A percentile compares a stretch with the other conserved stretches of the same genome.
Evolutionary conservation across 2,113 vertebrate species (phyloP).

Genomic region (Nipponia nippon): DNA sequence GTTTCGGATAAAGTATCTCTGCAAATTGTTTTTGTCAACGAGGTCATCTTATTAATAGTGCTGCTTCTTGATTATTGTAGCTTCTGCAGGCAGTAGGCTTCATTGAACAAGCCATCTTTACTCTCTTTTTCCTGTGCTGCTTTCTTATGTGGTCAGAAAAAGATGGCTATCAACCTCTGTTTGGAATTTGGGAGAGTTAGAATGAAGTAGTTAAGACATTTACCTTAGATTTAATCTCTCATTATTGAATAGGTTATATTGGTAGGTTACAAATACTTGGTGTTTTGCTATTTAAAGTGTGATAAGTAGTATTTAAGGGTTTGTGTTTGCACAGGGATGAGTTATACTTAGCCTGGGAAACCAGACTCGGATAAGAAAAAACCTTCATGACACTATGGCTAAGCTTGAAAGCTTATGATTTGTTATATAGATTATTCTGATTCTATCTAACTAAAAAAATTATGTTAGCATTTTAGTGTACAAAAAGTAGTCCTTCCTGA

Average conservation of each 20-base stretch:
- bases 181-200: neutral
- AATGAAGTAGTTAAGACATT: neutral
- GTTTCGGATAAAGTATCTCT: neutral
- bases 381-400: slow-evolving; percentile 58
- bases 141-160: neutral
- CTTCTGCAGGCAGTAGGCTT: neutral
- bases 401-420: slow-evolving; percentile 76
- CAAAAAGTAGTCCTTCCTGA: slow-evolving; percentile 64
- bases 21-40: neutral
- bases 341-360: slow-evolving; percentile 50
- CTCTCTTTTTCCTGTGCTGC: neutral
- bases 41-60: neutral
- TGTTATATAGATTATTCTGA: slow-evolving; percentile 79
- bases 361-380: slow-evolving; percentile 68
- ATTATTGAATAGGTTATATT: neutral
- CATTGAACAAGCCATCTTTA: neutral
- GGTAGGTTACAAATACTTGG: neutral
- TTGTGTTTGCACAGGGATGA: neutral
- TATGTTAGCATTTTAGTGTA: slow-evolving; percentile 60
- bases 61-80: neutral
- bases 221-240: neutral
- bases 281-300: neutral
- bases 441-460: slow-evolving; percentile 76
- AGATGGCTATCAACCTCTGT: neutral
- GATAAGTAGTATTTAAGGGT: neutral